Percentiles rank a stretch among this genome's conserved stretches.
phyloP scores from a whole-genome alignment of 2,797 vertebrate genomes.

The Smutsia gigantea region DNA sequence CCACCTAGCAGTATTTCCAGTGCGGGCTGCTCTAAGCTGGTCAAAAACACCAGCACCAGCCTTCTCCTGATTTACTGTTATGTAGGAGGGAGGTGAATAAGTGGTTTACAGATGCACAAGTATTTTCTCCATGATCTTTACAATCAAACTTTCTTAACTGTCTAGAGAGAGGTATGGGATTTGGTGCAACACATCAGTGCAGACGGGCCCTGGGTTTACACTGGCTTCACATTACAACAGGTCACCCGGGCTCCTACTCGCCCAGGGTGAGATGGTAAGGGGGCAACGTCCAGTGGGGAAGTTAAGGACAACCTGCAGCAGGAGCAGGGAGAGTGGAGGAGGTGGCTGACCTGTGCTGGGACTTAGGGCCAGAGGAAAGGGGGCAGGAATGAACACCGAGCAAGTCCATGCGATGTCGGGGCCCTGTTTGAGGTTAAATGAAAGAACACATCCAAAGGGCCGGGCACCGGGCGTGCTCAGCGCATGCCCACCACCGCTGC shows the following conservation, averaged over 20 bases:
- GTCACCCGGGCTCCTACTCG: background rate
- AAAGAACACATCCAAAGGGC: background rate
- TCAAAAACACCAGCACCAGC: background rate
- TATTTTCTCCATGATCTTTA: background rate
- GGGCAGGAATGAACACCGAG: background rate
- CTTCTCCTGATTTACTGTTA: background rate
- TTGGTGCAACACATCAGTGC: rapidly evolving
- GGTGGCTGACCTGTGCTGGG: rapidly evolving
- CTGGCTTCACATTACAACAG: background rate
- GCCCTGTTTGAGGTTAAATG: background rate
- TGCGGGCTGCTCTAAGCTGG: background rate
- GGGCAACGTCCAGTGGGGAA: background rate
- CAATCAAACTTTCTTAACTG: background rate
- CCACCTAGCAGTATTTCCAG: background rate
- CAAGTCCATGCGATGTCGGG: background rate
- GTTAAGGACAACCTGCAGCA: background rate
- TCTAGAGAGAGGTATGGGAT: background rate
- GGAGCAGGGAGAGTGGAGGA: background rate
- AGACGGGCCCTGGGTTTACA: background rate
- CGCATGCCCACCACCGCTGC: background rate
- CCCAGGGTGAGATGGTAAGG: background rate
- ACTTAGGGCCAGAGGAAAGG: background rate
- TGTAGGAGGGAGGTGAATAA: background rate
- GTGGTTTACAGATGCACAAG: background rate
- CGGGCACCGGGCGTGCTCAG: background rate